Conservation (phyloP, 2,113 vertebrate species). For the Dromaius novaehollandiae region DNA sequence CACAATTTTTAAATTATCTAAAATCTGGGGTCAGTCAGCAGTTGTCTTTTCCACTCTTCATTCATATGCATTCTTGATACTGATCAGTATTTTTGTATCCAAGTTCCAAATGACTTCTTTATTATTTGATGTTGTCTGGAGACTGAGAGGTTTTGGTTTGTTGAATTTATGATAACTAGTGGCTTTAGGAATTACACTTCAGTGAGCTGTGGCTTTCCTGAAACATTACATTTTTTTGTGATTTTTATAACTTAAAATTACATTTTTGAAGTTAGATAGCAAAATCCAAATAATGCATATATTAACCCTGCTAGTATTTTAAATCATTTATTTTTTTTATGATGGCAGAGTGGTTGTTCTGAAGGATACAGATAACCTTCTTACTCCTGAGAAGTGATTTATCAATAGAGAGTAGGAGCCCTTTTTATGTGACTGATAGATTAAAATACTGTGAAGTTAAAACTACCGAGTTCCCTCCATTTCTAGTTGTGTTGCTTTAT, state of each 20-base stretch:
- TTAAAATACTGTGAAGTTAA: conserved; percentile 7
- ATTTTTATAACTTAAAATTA: not conserved
- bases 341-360: not conserved
- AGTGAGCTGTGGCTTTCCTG: not conserved
- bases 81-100: not conserved
- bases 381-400: not conserved
- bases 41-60: not conserved
- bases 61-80: not conserved
- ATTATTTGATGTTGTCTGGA: not conserved
- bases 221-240: not conserved
- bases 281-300: not conserved
- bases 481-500: not conserved
- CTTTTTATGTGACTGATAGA: not conserved
- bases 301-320: not conserved
- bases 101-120: not conserved
- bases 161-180: not conserved
- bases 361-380: not conserved
- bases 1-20: not conserved
- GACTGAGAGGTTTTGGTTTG: not conserved
- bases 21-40: not conserved
- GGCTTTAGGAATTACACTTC: not conserved
- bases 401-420: not conserved
- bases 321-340: not conserved
- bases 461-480: not conserved
- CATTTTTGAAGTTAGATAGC: not conserved